Percentiles rank a stretch among this genome's conserved stretches.
phyloP scores from a whole-genome alignment of 2,113 vertebrate genomes.

The Neodon shergylaensis region DNA sequence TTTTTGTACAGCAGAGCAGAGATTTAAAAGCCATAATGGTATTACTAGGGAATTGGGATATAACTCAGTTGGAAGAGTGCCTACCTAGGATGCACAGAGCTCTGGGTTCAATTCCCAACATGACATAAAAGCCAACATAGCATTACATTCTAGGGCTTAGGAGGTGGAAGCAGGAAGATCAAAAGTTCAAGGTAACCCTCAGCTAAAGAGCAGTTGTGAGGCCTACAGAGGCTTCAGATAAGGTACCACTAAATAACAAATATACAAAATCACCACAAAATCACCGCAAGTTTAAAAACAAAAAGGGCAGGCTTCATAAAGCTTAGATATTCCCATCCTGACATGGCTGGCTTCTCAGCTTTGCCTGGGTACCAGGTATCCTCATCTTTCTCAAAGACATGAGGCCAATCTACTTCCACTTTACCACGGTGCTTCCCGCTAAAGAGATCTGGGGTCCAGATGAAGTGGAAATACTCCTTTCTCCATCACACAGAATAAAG shows the following conservation, averaged over 20 bases:
- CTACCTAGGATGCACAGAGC: not conserved
- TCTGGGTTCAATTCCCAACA: not conserved
- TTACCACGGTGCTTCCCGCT: not conserved
- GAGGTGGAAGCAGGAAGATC: not conserved
- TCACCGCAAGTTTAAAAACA: no score
- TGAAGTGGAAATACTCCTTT: not conserved
- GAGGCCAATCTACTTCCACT: not conserved
- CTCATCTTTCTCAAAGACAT: not conserved
- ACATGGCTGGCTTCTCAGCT: accelerated
- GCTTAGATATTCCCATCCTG: not conserved
- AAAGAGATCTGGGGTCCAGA: not conserved
- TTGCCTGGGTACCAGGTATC: accelerated
- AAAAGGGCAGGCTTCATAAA: not conserved
- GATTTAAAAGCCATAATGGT: not conserved
- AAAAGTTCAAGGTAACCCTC: not conserved
- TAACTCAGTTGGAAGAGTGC: not conserved
- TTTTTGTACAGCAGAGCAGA: not conserved
- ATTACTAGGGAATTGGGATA: not conserved
- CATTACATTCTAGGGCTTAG: not conserved
- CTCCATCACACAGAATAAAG: not conserved
- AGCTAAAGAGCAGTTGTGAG: not conserved
- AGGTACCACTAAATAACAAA: not conserved
- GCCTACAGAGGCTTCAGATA: not conserved
- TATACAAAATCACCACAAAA: not conserved
- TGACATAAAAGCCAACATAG: not conserved